Percentiles rank a stretch among this genome's conserved stretches.
Conservation (phyloP, 2,113 vertebrate species). For the Camelus dromedarius region DNA sequence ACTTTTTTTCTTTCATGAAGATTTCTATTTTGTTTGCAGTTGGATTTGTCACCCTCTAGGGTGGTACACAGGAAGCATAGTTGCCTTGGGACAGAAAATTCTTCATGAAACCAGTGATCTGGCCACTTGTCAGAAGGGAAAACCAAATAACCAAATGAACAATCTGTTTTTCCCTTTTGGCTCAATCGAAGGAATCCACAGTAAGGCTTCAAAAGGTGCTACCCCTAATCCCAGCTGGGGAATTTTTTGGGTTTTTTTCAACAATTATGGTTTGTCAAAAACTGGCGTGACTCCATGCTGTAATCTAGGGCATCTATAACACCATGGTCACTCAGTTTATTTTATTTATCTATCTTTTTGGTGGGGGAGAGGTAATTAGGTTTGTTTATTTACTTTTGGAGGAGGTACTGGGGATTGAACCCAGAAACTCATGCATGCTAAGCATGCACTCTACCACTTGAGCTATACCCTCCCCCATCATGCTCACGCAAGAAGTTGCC, state of each 20-base stretch:
- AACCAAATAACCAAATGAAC: constrained; percentile 68
- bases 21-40: neutral
- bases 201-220: neutral
- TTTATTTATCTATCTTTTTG: no score
- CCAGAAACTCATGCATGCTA: no score
- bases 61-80: neutral
- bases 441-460: no score
- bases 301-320: neutral
- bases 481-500: neutral
- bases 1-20: neutral
- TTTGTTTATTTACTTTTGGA: no score
- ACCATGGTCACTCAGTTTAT: neutral
- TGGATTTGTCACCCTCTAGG: neutral
- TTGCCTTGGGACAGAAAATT: neutral
- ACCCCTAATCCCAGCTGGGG: constrained; percentile 61
- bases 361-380: no score
- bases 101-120: constrained; percentile 25
- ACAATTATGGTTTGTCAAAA: constrained; percentile 61
- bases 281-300: neutral
- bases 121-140: constrained; percentile 64
- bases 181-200: neutral
- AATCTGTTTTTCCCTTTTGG: constrained; percentile 53
- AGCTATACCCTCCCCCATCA: no score
- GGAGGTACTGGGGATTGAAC: no score
- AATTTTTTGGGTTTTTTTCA: constrained; percentile 79